Conservation (phyloP, 2,113 vertebrate species). For the Ictidomys tridecemlineatus region DNA sequence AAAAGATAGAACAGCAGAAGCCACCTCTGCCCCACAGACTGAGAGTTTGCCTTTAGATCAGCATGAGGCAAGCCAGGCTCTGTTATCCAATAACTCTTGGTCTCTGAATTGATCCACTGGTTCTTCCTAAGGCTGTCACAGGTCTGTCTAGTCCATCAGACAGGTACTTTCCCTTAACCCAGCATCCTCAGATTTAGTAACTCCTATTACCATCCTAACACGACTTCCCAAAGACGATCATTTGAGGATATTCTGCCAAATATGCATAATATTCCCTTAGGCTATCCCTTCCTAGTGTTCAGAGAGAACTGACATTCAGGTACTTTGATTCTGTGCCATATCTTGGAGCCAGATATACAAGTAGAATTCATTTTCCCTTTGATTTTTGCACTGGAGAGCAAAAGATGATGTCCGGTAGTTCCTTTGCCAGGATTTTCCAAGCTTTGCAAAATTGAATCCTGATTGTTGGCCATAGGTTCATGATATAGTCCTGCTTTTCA, state of each 20-base stretch:
- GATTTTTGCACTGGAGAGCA: background rate
- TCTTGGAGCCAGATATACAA: background rate
- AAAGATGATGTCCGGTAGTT: background rate
- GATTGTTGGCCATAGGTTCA: background rate
- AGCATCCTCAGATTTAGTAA: background rate
- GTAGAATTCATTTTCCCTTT: background rate
- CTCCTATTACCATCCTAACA: background rate
- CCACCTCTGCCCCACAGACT: too few species aligned
- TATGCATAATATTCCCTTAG: background rate
- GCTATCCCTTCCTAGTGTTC: too few species aligned
- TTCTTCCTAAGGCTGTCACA: background rate
- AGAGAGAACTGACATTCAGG: background rate
- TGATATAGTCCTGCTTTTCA: background rate
- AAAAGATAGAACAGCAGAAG: too few species aligned
- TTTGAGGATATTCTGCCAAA: background rate
- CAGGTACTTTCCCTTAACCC: background rate
- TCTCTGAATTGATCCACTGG: background rate
- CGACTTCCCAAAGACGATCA: accelerated
- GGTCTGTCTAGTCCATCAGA: background rate
- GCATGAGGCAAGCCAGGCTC: too few species aligned
- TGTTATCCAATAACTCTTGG: background rate
- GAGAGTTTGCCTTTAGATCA: too few species aligned
- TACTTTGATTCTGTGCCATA: background rate
- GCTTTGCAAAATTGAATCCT: background rate
- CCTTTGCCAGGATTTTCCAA: background rate